phyloP scores from a whole-genome alignment of 2,113 vertebrate species.

The Ivindomyrus marchei region DNA sequence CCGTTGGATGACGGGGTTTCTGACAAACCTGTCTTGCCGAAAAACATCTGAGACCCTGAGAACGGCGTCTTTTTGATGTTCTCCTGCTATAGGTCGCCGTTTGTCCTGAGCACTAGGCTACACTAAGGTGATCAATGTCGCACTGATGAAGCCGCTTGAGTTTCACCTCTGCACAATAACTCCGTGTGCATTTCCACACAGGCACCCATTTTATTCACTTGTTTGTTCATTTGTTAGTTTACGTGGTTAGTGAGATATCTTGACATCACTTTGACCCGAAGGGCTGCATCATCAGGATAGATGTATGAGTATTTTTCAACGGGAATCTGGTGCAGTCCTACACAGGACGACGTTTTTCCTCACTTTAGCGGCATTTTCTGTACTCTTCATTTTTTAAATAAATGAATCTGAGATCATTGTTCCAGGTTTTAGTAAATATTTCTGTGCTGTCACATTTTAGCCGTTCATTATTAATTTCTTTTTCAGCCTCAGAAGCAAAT shows the following conservation, averaged over 20 bases:
- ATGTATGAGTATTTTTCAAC: neutral
- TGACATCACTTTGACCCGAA: neutral
- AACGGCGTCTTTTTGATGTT: neutral
- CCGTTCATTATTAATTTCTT: neutral
- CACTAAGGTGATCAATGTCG: neutral
- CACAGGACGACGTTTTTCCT: neutral
- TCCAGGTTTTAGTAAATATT: neutral
- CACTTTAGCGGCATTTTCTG: neutral
- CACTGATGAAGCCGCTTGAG: neutral
- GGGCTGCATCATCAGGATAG: neutral
- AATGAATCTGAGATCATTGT: neutral
- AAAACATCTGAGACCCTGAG: neutral
- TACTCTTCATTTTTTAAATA: neutral
- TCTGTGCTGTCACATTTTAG: neutral
- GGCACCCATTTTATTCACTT: neutral
- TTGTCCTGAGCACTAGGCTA: neutral
- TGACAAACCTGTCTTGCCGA: neutral
- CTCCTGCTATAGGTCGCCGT: neutral
- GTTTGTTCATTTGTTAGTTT: neutral
- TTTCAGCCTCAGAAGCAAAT: neutral
- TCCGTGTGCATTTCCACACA: neutral
- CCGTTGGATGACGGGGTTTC: neutral
- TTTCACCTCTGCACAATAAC: neutral
- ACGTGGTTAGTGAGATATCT: neutral
- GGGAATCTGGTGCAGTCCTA: neutral